Base-by-base conservation (phyloP, 2,113 vertebrate species). In the Xenopus laevis region DNA sequence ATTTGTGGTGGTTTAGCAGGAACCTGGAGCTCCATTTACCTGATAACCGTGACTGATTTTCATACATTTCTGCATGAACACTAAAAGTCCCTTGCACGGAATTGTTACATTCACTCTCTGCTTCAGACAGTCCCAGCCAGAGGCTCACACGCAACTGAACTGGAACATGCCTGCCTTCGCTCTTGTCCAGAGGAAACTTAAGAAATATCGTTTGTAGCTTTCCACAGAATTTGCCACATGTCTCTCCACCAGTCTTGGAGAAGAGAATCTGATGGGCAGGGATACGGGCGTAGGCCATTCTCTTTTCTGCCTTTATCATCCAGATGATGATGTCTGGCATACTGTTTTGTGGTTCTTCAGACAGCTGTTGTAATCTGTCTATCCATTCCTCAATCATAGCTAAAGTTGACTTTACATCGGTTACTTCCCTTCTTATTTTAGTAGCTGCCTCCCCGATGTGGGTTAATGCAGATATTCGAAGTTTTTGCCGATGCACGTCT, bases 261-360 rank as follows among this genome's bases (percentile, higher is more conserved):
- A 89, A 96, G 3, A 99, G 85, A 66, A 99, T 84, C 55, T 90
- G 86, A 68, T 98, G 89, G 10, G 97, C 96, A 0, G 97, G 97
- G 80, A 99, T 87, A 7, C 95, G 94, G 1, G 90, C 87, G 40
- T 91, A 99, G 17, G 97, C 96, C 69, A 98, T 78, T 72, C 97
- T 91, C 65, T 94, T 97, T 83, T 98, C 95, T 8, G 95, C 97
- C 0, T 93, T 87, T 59, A 99, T 88, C 97, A 99, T 99, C 97
- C 97, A 99, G 85, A 99, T 95, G 76, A 98, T 92, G 21, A 98
- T 89, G 23, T 99, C 97, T 20, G 97, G 97, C 91, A 99, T 93
- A 79, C 97, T 98, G 91, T 96, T 99, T 81, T 99, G 96, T 7
- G 97, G 93, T 97, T 47, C 97, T 73, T 98, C 96, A 10, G 94